Evolutionary conservation across 2,113 vertebrate species (phyloP).

Genomic region (Crypturellus undulatus): DNA sequence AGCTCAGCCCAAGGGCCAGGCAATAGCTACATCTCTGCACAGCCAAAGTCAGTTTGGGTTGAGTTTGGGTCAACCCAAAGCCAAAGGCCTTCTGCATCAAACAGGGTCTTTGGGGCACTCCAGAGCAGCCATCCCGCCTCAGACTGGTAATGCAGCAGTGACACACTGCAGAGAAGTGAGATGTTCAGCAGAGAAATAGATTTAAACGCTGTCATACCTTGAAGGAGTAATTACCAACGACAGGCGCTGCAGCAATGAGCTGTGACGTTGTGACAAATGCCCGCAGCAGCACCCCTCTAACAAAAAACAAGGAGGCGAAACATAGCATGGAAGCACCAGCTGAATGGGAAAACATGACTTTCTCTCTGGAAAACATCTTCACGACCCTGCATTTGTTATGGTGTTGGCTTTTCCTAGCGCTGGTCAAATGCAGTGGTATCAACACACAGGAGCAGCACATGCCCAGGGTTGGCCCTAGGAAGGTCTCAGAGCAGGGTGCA

Average conservation of each 20-base stretch:
- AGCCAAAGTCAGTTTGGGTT: too few species aligned
- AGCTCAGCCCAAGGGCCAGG: neutral
- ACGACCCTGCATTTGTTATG: accelerated
- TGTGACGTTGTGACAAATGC: conserved; percentile 39
- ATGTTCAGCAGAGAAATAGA: neutral
- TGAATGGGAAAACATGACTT: neutral
- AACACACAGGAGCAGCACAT: accelerated
- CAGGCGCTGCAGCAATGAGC: neutral
- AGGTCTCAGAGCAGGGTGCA: neutral
- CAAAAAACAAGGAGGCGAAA: conserved; percentile 2
- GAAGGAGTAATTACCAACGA: neutral
- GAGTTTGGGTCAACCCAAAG: neutral
- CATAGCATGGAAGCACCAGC: neutral
- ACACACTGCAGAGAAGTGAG: neutral
- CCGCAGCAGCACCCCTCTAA: neutral
- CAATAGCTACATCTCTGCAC: neutral
- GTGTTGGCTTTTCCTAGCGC: neutral
- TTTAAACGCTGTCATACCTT: neutral
- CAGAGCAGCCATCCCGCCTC: neutral
- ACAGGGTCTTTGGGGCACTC: neutral
- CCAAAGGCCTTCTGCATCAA: neutral
- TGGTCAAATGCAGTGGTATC: accelerated
- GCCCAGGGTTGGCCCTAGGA: neutral
- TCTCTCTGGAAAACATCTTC: neutral
- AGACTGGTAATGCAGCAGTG: neutral